Evolutionary conservation across 2,888 invertebrate genomes (phyloP), one percentile per base, ranked within the genome.

Genomic region (Drosophila nr. perissopoda): DNA sequence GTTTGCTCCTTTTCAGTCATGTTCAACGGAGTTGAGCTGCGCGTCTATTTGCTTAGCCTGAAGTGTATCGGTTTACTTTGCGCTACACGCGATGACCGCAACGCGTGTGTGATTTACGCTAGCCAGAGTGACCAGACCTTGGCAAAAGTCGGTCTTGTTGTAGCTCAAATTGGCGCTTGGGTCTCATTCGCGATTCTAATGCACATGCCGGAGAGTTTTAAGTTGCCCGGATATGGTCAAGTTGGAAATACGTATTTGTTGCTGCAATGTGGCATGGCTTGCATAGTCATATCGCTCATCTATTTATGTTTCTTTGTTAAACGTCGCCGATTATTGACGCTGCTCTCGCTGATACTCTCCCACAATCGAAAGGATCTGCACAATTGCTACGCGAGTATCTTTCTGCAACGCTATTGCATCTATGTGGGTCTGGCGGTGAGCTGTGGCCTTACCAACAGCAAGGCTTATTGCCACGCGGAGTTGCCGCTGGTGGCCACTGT

Each of bases 61-160:
- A 88, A 85, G 54, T 73, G 53, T n/a, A 49, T 85, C 48, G 91
- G 91, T 10, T 63, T 90, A 38, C 65, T 88, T 1, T 74, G 81
- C 67, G 34, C 76, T 1, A 72, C 74, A 10, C 69, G 68, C 8
- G 58, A 79, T 10, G 29, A 29, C 13, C 1, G 13, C 4, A 27
- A 29, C 10, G 18, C 29, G 2, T 49, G 40, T 33, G 48, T n/a
- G 18, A 52, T 60, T 4, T 62, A 69, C 38, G 45, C 56, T 3
- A 78, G 59, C 16, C 51, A 52, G 25, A 18, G 3, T 25, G 76
- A 89, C 56, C 60, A 63, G 2, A 40, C 27, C 0, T 16, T 59
- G 11, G 63, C 68, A 1, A 1, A 80, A 21, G n/a, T 68, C 0
- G 69, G 49, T 18, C 54, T 80, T 8, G 10, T 72, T 2, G 10